Evolutionary conservation across 2,113 vertebrate species (phyloP), one percentile per base, ranked within the genome.

Genomic region (Macroglossus sobrinus): DNA sequence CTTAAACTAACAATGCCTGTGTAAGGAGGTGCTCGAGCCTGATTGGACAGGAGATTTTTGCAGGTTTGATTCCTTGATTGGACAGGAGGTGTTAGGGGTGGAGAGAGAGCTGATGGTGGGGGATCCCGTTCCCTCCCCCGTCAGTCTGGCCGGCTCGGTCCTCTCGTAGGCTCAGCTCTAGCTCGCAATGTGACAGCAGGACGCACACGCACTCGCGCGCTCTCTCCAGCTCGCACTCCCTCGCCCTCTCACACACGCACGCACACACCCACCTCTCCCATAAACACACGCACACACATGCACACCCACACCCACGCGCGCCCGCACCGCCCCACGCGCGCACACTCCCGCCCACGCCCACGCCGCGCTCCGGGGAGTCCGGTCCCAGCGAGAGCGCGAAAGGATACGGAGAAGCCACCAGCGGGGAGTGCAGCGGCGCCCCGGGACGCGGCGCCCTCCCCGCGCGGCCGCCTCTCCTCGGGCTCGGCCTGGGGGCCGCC

Each of bases 131-230:
- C 97, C 96, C 97, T 96, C 97, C 92, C 91, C 45, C 93, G 61
- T 38, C 98, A 98, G 97, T 97, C 96, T 97, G 97, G 96, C 97
- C 97, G 72, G 95, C 96, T 79, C 91, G 3, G 96, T 97, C 94
- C 97, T 94, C 96, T 68, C 93, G 97, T 93, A 97, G 97, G 95
- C 97, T 98, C 93, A 40, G 93, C 96, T 94, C 96, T 84, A 40
- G 98, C 98, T 98, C 96, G 98, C 97, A 96, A 98, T 98, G 98
- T 98, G 98, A 98, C 97, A 97, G 97, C 96, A 78, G 96, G 97
- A 97, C 97, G 97, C 93, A 96, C 59, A 89, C 90, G 95, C 94
- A 92, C 89, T 86, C 96, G 93, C 97, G 97, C 97, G 97, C 98
- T 97, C 97, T 96, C 96, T 81, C 94, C 90, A 79, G 96, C 97